These are phyloP conservation scores for Cryptus viduatorius DNA, from an alignment of 2,888 invertebrate species.

Conservation along the genomic window DNA sequence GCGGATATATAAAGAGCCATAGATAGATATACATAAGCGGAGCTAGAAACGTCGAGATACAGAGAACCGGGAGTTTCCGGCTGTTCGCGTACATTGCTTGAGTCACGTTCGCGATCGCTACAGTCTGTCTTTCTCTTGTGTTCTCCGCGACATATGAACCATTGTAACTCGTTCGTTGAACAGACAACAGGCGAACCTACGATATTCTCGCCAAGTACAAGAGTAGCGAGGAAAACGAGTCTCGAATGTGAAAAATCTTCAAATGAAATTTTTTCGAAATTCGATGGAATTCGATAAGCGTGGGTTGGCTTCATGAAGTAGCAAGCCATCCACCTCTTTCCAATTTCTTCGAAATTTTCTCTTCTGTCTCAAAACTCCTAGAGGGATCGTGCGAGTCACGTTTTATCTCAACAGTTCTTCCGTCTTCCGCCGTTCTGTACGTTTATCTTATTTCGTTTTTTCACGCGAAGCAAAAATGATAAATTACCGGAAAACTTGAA, in stretches of 20 bases:
- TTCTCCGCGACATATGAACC: conserved; percentile 23
- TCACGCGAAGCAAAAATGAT: background rate
- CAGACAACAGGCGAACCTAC: background rate
- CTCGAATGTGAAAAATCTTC: conserved; percentile 39
- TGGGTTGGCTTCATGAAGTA: background rate
- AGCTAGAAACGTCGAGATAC: conserved; percentile 25
- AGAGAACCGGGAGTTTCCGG: conserved; percentile 33
- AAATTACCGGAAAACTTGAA: conserved; percentile 8
- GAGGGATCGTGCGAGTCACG: conserved; percentile 5
- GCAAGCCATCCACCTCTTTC: background rate
- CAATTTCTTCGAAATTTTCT: conserved; percentile 8
- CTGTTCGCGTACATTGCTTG: conserved; percentile 7
- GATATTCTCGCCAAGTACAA: conserved; percentile 22
- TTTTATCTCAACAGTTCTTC: background rate
- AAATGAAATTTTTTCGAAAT: conserved; percentile 36
- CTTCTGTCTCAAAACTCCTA: background rate
- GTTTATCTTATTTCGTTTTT: conserved; percentile 14
- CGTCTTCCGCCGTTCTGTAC: conserved; percentile 3
- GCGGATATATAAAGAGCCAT: conserved; percentile 24
- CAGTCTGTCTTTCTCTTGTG: conserved; percentile 21
- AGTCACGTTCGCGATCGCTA: conserved; percentile 35
- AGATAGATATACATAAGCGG: background rate
- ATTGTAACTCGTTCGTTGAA: conserved; percentile 47
- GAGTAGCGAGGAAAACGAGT: conserved; percentile 5
- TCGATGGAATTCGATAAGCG: conserved; percentile 28